phyloP scores from a whole-genome alignment of 2,888 invertebrate species.

The Microctonus aethiopoides region DNA sequence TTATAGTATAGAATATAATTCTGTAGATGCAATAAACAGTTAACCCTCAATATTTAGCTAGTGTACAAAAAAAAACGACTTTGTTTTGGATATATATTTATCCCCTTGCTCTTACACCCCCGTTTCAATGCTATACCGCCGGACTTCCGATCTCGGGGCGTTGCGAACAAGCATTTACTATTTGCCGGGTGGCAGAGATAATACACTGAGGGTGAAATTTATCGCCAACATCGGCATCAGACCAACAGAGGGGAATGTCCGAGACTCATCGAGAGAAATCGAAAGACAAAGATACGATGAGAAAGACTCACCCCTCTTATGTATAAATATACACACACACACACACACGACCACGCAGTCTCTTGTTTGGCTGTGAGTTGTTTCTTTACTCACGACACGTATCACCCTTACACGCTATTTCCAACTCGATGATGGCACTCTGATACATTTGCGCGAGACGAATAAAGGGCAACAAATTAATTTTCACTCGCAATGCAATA shows the following conservation, averaged over 20 bases:
- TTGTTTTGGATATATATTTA: background rate
- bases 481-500: background rate
- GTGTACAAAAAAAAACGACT: background rate
- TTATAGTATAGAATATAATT: background rate
- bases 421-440: constrained; percentile 38
- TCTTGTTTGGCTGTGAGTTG: constrained; percentile 23
- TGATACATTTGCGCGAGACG: constrained; percentile 23
- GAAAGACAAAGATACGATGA: background rate
- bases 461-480: constrained; percentile 13
- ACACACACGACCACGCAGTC: too few species aligned
- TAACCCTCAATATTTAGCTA: constrained; percentile 12
- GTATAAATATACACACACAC: background rate
- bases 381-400: constrained; percentile 41
- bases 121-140: background rate
- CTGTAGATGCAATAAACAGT: background rate
- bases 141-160: constrained; percentile 48
- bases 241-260: constrained; percentile 45
- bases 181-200: constrained; percentile 58
- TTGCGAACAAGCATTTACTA: constrained; percentile 59
- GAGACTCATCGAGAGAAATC: constrained; percentile 38
- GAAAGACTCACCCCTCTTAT: constrained; percentile 37
- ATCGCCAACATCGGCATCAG: constrained; percentile 38
- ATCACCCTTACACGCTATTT: constrained; percentile 40
- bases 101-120: background rate
- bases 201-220: constrained; percentile 58